phyloP scores from a whole-genome alignment of 2,888 invertebrate genomes.

The Aphidius colemani region DNA sequence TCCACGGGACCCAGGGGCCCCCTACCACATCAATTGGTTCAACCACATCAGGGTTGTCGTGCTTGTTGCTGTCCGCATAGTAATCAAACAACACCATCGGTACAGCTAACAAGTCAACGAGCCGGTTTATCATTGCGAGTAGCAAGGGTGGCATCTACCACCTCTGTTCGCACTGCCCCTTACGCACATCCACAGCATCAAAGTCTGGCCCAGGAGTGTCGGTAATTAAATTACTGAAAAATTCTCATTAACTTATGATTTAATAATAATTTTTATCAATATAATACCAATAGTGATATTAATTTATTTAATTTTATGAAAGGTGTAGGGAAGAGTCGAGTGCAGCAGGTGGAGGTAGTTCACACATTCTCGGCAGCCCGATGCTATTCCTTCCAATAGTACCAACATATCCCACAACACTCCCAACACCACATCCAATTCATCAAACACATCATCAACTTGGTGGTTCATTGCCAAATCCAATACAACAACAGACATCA shows the following conservation, averaged over 20 bases:
- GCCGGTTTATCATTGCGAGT: constrained; percentile 59
- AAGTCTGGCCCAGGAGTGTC: constrained; percentile 59
- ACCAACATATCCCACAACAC: constrained; percentile 58
- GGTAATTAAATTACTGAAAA: constrained; percentile 43
- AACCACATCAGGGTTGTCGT: constrained; percentile 48
- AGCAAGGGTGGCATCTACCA: constrained; percentile 61
- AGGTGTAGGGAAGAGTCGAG: constrained; percentile 61
- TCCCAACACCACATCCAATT: constrained; percentile 55
- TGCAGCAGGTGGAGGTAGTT: constrained; percentile 60
- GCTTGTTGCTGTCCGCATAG: constrained; percentile 57
- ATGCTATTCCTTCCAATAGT: constrained; percentile 61
- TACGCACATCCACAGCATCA: constrained; percentile 60
- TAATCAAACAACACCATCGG: constrained; percentile 49
- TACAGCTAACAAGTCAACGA: constrained; percentile 57
- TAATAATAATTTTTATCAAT: background rate
- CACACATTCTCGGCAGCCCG: constrained; percentile 61
- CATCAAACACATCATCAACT: constrained; percentile 51
- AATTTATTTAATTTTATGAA: constrained; percentile 17
- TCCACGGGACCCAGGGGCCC: constrained; percentile 58
- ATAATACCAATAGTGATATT: constrained; percentile 21
- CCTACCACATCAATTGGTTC: constrained; percentile 44
- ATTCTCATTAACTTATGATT: too few species aligned
- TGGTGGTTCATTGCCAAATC: constrained; percentile 46
- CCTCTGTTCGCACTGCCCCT: constrained; percentile 60
- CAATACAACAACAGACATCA: constrained; percentile 45